phyloP scores from a whole-genome alignment of 2,113 vertebrate species.

The Thunnus thynnus region DNA sequence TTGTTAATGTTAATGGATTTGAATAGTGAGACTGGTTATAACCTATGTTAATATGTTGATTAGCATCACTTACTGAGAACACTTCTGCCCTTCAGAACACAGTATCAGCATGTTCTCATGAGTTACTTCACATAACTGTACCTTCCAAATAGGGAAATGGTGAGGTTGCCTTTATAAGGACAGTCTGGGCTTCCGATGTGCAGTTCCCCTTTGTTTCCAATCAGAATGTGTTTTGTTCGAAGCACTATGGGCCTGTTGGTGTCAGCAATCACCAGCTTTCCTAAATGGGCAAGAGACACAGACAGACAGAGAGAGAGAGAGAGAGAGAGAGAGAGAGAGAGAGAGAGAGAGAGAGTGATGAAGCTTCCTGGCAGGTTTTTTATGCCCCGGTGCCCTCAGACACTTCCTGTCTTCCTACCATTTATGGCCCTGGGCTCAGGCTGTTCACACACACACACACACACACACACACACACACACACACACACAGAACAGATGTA shows the following conservation, averaged over 20 bases:
- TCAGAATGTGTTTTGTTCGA: conserved; percentile 91
- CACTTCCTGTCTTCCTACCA: conserved; percentile 47
- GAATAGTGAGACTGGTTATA: too few relatives aligned
- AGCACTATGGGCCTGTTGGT: conserved; percentile 86
- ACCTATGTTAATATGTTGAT: neutral
- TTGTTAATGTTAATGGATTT: too few relatives aligned
- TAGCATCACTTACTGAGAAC: neutral
- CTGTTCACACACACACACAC: conserved; percentile 12
- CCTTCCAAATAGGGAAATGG: conserved; percentile 93
- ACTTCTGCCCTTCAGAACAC: neutral
- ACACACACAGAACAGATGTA: neutral
- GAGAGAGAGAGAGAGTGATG: neutral
- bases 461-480: conserved; percentile 21
- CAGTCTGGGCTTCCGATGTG: conserved; percentile 92
- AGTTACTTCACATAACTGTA: conserved; percentile 62
- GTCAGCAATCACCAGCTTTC: conserved; percentile 94
- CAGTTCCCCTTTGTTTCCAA: conserved; percentile 90
- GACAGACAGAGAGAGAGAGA: conserved; percentile 12
- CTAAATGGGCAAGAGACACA: conserved; percentile 73
- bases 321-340: conserved; percentile 3
- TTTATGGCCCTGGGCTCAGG: conserved; percentile 50
- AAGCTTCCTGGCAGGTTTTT: conserved; percentile 34
- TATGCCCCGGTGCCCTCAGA: conserved; percentile 48
- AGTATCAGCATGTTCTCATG: neutral
- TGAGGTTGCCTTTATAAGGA: conserved; percentile 92